Percentiles rank a stretch among this genome's conserved stretches.
phyloP scores from a whole-genome alignment of 2,113 vertebrate species.

The Brachypodius melanocephalos region DNA sequence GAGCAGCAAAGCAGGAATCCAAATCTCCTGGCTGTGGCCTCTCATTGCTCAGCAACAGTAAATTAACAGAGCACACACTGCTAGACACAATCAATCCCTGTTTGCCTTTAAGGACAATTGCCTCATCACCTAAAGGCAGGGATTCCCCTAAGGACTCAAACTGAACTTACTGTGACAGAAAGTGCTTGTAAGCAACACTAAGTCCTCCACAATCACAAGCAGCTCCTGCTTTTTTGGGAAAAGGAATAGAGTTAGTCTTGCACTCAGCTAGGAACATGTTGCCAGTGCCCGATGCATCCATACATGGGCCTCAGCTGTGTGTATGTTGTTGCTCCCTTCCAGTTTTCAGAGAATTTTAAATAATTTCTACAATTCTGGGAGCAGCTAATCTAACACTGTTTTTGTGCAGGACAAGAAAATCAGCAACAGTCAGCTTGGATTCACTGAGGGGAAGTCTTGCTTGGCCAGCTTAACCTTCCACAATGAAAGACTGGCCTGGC shows the following conservation, averaged over 20 bases:
- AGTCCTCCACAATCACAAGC: background rate
- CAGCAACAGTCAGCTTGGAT: background rate
- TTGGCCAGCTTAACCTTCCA: background rate
- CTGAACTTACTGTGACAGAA: background rate
- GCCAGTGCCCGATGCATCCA: background rate
- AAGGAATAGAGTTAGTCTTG: background rate
- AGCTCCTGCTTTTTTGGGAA: background rate
- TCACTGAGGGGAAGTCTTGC: background rate
- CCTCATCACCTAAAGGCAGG: background rate
- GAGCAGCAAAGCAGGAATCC: background rate
- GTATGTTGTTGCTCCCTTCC: background rate
- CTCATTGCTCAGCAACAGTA: background rate
- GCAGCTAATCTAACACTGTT: background rate
- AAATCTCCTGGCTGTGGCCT: background rate
- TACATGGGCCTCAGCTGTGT: background rate
- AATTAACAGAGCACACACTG: background rate
- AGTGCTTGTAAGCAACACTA: background rate
- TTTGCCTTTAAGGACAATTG: background rate
- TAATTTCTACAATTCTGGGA: background rate
- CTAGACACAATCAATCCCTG: background rate
- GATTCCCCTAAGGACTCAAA: background rate
- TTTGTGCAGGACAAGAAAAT: background rate
- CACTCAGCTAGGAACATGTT: accelerated
- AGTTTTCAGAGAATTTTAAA: background rate
- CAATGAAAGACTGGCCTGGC: background rate